Percentiles rank a stretch among this genome's conserved stretches.
Conservation (phyloP, 2,888 invertebrate genomes). For the Nudaria mundana region DNA sequence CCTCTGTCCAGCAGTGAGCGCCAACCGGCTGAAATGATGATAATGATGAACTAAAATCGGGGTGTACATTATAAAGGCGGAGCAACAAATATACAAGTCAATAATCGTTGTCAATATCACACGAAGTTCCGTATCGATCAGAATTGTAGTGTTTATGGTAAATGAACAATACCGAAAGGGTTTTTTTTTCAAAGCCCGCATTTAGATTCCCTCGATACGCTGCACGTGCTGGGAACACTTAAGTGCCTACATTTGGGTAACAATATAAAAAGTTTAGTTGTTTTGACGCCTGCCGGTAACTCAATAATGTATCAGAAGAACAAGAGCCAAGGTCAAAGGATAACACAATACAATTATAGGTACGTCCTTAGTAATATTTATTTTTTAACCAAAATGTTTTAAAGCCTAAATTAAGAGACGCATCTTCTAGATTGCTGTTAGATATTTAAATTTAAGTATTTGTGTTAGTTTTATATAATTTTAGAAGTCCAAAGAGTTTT, state of each 20-base stretch:
- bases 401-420: too few relatives aligned
- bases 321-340: neutral
- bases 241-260: constrained; percentile 15
- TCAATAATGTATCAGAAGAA: neutral
- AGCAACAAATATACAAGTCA: neutral
- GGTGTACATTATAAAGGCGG: too few relatives aligned
- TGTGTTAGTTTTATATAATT: too few relatives aligned
- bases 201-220: constrained; percentile 20
- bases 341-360: too few relatives aligned
- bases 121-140: constrained; percentile 9
- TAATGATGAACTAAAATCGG: too few relatives aligned
- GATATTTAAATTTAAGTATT: too few relatives aligned
- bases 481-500: too few relatives aligned
- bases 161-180: constrained; percentile 15
- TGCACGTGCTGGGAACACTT: constrained; percentile 23
- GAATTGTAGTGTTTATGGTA: constrained; percentile 22
- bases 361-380: too few relatives aligned
- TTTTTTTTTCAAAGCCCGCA: constrained; percentile 27
- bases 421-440: too few relatives aligned
- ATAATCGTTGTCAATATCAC: neutral
- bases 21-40: too few relatives aligned
- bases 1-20: too few relatives aligned
- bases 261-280: constrained; percentile 5
- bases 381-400: too few relatives aligned
- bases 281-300: neutral